Conservation (phyloP, 2,113 vertebrate genomes). For the Brachyhypopomus occidentalis region DNA sequence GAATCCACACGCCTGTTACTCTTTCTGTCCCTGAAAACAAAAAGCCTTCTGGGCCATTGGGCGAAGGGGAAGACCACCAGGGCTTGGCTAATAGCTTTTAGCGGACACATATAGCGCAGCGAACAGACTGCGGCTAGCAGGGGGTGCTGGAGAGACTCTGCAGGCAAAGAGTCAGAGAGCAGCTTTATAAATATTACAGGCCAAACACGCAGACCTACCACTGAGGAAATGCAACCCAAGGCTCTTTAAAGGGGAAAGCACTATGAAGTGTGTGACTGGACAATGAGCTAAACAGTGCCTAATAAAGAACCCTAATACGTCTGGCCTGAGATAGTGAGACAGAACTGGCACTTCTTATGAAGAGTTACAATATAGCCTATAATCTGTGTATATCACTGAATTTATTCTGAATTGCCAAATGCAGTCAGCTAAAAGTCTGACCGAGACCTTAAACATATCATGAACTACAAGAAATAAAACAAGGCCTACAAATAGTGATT, state of each 20-base stretch:
- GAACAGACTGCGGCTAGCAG: slow-evolving; percentile 51
- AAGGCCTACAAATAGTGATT: slow-evolving; percentile 7
- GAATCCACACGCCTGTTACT: slow-evolving; percentile 51
- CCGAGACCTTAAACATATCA: slow-evolving; percentile 11
- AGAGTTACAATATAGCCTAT: too few species aligned
- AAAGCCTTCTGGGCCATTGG: slow-evolving; percentile 47
- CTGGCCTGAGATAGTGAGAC: slow-evolving; percentile 46
- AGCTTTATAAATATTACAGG: slow-evolving; percentile 75
- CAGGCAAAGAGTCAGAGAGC: slow-evolving; percentile 64
- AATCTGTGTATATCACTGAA: too few species aligned
- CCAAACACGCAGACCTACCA: slow-evolving; percentile 53
- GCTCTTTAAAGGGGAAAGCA: slow-evolving; percentile 33
- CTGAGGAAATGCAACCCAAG: slow-evolving; percentile 67
- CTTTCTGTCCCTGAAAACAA: slow-evolving; percentile 52
- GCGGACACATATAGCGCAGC: slow-evolving; percentile 54
- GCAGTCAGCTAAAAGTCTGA: not conserved
- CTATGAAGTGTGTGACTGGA: slow-evolving; percentile 1
- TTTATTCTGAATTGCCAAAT: not conserved
- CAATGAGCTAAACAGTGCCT: slow-evolving; percentile 48
- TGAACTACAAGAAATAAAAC: not conserved
- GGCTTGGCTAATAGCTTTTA: slow-evolving; percentile 64
- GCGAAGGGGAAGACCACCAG: slow-evolving; percentile 50
- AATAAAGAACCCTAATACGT: not conserved
- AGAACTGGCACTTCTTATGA: not conserved
- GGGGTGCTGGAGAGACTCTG: slow-evolving; percentile 56